phyloP scores from a whole-genome alignment of 2,888 invertebrate species.

The Ophonus ardosiacus region DNA sequence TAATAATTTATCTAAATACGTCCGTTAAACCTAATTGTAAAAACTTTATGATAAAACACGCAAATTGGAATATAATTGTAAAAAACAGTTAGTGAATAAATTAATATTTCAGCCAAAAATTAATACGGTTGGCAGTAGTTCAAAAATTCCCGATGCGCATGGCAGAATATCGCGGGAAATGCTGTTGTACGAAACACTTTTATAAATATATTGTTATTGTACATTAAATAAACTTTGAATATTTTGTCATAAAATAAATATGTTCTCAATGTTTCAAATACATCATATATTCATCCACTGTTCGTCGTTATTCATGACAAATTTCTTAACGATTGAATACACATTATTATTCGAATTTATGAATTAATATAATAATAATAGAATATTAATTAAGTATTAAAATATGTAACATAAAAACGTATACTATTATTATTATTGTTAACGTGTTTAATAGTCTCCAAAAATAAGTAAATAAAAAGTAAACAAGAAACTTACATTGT shows the following conservation, averaged over 20 bases:
- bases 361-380: too few species aligned
- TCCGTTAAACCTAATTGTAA: background rate
- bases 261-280: background rate
- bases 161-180: background rate
- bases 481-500: background rate
- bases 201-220: background rate
- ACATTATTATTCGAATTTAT: too few species aligned
- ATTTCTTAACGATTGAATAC: too few species aligned
- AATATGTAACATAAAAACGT: too few species aligned
- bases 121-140: conserved; percentile 39
- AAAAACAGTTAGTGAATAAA: conserved; percentile 44
- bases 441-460: background rate
- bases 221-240: background rate
- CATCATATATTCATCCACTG: too few species aligned
- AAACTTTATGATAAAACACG: background rate
- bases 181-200: background rate
- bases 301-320: too few species aligned
- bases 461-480: background rate
- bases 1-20: background rate
- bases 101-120: conserved; percentile 18
- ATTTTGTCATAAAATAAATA: background rate
- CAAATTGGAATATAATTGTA: conserved; percentile 14
- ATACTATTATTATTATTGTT: background rate
- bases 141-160: background rate
- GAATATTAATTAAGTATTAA: too few species aligned